A percentile compares a stretch with the other conserved stretches of the same genome.
phyloP scores from a whole-genome alignment of 2,113 vertebrate species.

The Bostrychus sinensis region DNA sequence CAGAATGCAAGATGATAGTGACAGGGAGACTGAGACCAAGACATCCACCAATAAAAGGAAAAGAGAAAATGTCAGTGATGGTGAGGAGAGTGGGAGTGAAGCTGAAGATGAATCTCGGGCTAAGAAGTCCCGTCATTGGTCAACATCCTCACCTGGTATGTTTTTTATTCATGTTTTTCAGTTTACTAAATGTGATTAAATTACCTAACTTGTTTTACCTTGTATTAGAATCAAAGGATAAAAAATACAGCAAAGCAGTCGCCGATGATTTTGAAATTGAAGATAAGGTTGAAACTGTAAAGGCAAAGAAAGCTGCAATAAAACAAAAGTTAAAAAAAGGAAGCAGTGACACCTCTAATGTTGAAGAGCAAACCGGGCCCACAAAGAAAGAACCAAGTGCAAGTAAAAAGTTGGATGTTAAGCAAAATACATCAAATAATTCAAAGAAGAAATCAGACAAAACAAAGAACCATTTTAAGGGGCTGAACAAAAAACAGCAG shows the following conservation, averaged over 20 bases:
- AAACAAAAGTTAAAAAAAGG: constrained; percentile 1
- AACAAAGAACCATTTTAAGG: constrained; percentile 5
- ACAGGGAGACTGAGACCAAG: constrained; percentile 41
- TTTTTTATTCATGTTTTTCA: too few species aligned
- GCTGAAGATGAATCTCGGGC: constrained; percentile 39
- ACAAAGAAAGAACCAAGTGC: background rate
- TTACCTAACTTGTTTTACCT: background rate
- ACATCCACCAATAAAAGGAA: constrained; percentile 67
- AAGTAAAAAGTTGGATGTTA: too few species aligned
- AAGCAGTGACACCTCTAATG: constrained; percentile 22
- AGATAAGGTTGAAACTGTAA: constrained; percentile 25
- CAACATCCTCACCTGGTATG: constrained; percentile 50
- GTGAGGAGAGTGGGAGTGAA: constrained; percentile 31
- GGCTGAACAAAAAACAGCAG: background rate
- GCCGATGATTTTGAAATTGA: constrained; percentile 24
- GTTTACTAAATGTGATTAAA: too few species aligned
- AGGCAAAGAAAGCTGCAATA: constrained; percentile 4
- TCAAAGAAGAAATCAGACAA: background rate
- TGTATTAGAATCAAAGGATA: constrained; percentile 40
- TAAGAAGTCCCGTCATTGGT: constrained; percentile 48
- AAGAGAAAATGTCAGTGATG: constrained; percentile 49
- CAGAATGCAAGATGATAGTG: constrained; percentile 67
- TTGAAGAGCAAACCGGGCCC: constrained; percentile 29
- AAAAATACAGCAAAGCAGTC: constrained; percentile 10
- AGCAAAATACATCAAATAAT: background rate